phyloP scores from a whole-genome alignment of 2,888 invertebrate species.

The Marasmarcha lunaedactyla region DNA sequence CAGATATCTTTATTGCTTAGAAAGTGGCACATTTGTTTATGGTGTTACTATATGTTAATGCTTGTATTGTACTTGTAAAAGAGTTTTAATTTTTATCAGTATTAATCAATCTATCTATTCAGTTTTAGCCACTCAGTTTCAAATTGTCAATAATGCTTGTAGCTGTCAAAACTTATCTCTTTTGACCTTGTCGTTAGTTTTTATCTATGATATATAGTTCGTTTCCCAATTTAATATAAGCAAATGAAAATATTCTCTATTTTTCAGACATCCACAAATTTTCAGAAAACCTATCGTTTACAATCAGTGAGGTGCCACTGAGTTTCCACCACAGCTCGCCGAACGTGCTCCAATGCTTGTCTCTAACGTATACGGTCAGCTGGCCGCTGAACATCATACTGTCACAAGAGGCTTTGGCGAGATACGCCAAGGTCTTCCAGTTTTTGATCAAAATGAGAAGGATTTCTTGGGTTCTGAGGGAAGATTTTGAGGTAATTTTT shows the following conservation, averaged over 20 bases:
- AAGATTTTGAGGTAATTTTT: slow-evolving; percentile 70
- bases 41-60: too few relatives aligned
- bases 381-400: slow-evolving; percentile 86
- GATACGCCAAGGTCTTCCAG: slow-evolving; percentile 81
- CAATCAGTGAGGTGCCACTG: slow-evolving; percentile 71
- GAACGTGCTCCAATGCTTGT: slow-evolving; percentile 75
- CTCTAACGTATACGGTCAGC: slow-evolving; percentile 75
- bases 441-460: slow-evolving; percentile 81
- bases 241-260: too few relatives aligned
- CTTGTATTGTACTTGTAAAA: too few relatives aligned
- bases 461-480: slow-evolving; percentile 81
- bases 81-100: too few relatives aligned
- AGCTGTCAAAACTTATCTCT: too few relatives aligned
- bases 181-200: too few relatives aligned
- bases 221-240: too few relatives aligned
- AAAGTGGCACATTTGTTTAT: too few relatives aligned
- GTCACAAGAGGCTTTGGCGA: slow-evolving; percentile 75
- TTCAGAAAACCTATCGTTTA: slow-evolving; percentile 73
- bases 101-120: too few relatives aligned
- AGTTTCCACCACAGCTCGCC: slow-evolving; percentile 75
- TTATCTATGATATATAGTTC: too few relatives aligned
- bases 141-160: too few relatives aligned
- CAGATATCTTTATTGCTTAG: neutral
- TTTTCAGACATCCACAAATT: slow-evolving; percentile 70
- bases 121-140: too few relatives aligned